Conservation (phyloP, 1,140 invertebrate genomes). For the roundworm (Caenorhabditis elegans) region DNA sequence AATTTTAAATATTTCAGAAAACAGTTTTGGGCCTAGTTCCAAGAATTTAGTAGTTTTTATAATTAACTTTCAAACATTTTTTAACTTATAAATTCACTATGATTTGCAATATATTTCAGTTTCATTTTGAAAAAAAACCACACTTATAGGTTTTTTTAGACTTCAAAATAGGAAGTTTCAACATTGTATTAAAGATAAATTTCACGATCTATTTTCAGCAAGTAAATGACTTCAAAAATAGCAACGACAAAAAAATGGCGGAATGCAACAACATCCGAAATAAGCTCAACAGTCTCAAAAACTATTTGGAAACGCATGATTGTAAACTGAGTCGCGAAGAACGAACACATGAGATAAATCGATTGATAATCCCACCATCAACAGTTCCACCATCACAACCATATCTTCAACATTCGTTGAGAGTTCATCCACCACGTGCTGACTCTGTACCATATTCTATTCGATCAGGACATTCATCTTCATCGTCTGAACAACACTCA, state of each 20-base stretch:
- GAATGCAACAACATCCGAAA: background rate
- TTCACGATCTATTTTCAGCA: background rate
- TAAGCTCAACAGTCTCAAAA: constrained; percentile 3
- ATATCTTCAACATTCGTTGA: background rate
- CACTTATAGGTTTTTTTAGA: no score
- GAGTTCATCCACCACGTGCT: background rate
- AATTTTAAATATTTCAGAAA: no score
- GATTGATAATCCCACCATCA: background rate
- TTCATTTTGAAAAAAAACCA: no score
- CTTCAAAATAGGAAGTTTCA: no score
- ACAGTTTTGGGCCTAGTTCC: no score
- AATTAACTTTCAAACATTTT: no score
- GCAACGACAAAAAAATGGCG: background rate
- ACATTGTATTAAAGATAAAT: no score
- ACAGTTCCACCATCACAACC: background rate
- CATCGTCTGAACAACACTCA: background rate
- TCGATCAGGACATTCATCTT: background rate
- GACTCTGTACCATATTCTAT: constrained; percentile 12
- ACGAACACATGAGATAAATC: background rate
- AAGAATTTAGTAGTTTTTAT: no score
- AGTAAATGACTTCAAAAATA: background rate
- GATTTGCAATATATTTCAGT: no score
- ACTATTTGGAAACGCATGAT: constrained; percentile 10
- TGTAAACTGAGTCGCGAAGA: constrained; percentile 1
- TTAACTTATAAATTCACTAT: no score